phyloP scores from a whole-genome alignment of 2,797 vertebrate species.

The Micromesistius poutassou region DNA sequence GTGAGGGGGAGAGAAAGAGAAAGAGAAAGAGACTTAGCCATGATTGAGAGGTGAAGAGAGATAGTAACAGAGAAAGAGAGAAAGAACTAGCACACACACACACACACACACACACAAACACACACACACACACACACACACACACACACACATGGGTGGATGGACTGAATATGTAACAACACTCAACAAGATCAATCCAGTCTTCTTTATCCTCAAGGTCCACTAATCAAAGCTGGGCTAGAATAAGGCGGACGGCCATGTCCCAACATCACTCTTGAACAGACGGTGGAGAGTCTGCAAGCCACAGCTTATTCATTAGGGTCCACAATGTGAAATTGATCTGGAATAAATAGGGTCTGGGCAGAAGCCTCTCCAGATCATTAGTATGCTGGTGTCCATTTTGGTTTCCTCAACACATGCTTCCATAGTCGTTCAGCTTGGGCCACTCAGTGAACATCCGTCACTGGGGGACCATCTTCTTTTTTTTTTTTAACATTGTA shows the following conservation, averaged over 20 bases:
- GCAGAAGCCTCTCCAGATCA: constrained; percentile 43
- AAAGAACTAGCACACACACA: constrained; percentile 1
- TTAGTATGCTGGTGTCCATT: constrained; percentile 46
- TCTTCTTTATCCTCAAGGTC: constrained; percentile 7
- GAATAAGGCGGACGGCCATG: not conserved
- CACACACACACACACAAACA: not conserved
- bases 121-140: not conserved
- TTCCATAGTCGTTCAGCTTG: constrained; percentile 47
- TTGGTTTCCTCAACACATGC: constrained; percentile 44
- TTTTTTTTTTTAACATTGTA: too few species aligned
- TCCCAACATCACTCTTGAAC: constrained; percentile 21
- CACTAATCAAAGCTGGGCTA: constrained; percentile 18
- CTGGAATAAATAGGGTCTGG: constrained; percentile 27
- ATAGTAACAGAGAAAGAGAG: not conserved
- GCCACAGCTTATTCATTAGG: constrained; percentile 34
- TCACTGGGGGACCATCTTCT: constrained; percentile 35
- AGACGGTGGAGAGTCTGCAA: constrained; percentile 12
- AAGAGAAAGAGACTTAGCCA: not conserved
- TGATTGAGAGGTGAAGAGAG: constrained; percentile 1
- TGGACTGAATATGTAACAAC: constrained; percentile 1
- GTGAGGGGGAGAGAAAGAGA: not conserved
- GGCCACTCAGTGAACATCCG: constrained; percentile 42
- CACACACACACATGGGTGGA: not conserved
- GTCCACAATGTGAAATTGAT: constrained; percentile 47
- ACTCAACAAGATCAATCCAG: constrained; percentile 1